Conservation (phyloP, 2,113 vertebrate genomes). For the Equus przewalskii region DNA sequence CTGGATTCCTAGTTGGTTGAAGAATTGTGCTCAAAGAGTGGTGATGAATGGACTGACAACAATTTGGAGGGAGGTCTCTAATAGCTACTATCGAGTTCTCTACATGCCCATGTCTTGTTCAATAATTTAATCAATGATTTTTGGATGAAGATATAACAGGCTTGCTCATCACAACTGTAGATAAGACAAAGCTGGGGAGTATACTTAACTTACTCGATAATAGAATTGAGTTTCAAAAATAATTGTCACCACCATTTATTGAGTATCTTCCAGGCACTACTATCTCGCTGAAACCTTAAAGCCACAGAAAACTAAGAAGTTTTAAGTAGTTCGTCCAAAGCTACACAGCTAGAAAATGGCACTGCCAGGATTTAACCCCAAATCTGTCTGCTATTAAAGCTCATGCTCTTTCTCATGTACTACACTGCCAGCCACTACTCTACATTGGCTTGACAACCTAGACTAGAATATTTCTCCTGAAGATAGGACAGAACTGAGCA, state of each 20-base stretch:
- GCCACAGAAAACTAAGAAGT: slow-evolving; percentile 25
- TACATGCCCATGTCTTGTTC: neutral
- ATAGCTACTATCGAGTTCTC: neutral
- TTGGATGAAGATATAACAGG: slow-evolving; percentile 48
- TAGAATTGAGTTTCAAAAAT: slow-evolving; percentile 61
- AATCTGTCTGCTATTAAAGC: slow-evolving; percentile 41
- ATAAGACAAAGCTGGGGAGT: slow-evolving; percentile 51
- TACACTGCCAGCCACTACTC: neutral
- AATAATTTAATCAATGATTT: slow-evolving; percentile 55
- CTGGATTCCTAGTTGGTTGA: slow-evolving; percentile 33
- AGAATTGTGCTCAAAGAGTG: slow-evolving; percentile 17
- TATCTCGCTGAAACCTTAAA: slow-evolving; percentile 45
- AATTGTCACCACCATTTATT: slow-evolving; percentile 10
- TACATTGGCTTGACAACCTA: slow-evolving; percentile 58
- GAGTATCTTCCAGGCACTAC: slow-evolving; percentile 13
- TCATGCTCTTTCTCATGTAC: slow-evolving; percentile 1
- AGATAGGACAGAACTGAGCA: slow-evolving; percentile 11
- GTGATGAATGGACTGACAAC: slow-evolving; percentile 27
- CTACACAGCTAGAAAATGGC: slow-evolving; percentile 22
- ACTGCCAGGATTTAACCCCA: slow-evolving; percentile 30
- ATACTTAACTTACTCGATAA: slow-evolving; percentile 33
- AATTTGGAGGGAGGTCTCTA: slow-evolving; percentile 14
- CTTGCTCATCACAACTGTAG: neutral
- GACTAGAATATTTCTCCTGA: slow-evolving; percentile 47
- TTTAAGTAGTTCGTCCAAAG: slow-evolving; percentile 49